These are phyloP conservation scores for Geotrypetes seraphini DNA, from an alignment of 2,797 vertebrate species.

Conservation along the genomic window DNA sequence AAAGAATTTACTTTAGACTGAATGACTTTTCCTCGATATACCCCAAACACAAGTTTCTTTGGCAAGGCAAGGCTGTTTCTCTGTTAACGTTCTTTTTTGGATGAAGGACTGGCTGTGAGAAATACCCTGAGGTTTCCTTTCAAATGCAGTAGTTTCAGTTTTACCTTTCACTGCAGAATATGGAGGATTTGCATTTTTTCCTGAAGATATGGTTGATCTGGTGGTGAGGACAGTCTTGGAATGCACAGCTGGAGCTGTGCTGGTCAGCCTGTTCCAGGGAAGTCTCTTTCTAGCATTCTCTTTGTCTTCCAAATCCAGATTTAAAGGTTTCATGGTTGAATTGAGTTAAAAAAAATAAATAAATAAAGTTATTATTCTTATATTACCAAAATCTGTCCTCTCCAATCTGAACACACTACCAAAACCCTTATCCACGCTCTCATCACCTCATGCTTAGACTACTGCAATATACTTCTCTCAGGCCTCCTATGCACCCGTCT, in stretches of 20 bases:
- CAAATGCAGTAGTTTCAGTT: too few species aligned
- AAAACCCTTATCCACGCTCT: too few species aligned
- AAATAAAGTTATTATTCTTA: too few species aligned
- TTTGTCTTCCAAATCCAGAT: slow-evolving; percentile 51
- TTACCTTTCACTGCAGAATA: too few species aligned
- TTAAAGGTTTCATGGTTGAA: too few species aligned
- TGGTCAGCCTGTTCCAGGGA: slow-evolving; percentile 3
- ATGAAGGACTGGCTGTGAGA: slow-evolving; percentile 55
- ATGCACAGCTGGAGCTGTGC: not conserved
- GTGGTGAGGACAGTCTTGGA: slow-evolving; percentile 19
- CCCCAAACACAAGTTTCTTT: slow-evolving; percentile 60
- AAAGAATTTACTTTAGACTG: slow-evolving; percentile 86
- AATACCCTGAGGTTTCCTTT: slow-evolving; percentile 12
- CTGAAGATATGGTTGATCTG: slow-evolving; percentile 5
- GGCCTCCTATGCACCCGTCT: too few species aligned
- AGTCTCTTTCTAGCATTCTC: slow-evolving; percentile 35
- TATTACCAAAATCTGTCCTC: too few species aligned
- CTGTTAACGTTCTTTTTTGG: slow-evolving; percentile 43
- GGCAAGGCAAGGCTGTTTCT: slow-evolving; percentile 29
- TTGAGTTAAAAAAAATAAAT: too few species aligned
- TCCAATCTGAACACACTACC: too few species aligned
- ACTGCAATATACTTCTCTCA: too few species aligned
- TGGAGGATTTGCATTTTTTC: slow-evolving; percentile 8
- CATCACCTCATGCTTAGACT: too few species aligned
- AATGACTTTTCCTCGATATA: slow-evolving; percentile 78